phyloP scores from a whole-genome alignment of 2,888 invertebrate genomes.

The Tetragonisca angustula region DNA sequence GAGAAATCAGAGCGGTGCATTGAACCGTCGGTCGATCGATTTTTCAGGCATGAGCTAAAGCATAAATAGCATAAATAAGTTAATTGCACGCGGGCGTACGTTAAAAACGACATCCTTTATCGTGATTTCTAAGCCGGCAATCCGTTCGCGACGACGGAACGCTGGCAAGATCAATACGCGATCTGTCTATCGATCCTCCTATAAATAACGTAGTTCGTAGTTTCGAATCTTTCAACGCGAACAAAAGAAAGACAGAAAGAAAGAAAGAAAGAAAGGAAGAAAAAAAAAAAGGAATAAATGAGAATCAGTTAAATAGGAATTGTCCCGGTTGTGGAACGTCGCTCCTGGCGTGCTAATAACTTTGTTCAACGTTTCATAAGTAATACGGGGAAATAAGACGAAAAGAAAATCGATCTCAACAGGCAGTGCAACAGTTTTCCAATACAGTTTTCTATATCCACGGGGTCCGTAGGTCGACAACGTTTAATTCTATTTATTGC shows the following conservation, averaged over 20 bases:
- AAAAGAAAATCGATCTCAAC: neutral
- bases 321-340: neutral
- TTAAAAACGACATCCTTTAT: slow-evolving; percentile 1
- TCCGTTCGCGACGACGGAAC: neutral
- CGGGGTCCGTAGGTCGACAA: no score
- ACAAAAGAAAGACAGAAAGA: neutral
- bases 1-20: neutral
- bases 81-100: neutral
- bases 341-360: neutral
- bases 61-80: neutral
- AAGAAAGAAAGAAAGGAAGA: no score
- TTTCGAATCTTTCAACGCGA: slow-evolving; percentile 12
- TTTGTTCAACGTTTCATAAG: neutral
- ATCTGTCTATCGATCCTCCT: slow-evolving; percentile 48
- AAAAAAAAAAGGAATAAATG: neutral
- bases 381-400: neutral
- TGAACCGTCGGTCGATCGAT: slow-evolving; percentile 12
- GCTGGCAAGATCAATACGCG: slow-evolving; percentile 31
- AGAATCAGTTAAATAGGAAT: neutral
- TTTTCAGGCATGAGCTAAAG: neutral
- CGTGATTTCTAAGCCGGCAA: neutral
- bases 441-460: neutral
- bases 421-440: slow-evolving; percentile 3
- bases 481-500: no score
- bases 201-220: slow-evolving; percentile 39